Base-by-base conservation (phyloP, 2,888 invertebrate species). In the Furcula furcula region DNA sequence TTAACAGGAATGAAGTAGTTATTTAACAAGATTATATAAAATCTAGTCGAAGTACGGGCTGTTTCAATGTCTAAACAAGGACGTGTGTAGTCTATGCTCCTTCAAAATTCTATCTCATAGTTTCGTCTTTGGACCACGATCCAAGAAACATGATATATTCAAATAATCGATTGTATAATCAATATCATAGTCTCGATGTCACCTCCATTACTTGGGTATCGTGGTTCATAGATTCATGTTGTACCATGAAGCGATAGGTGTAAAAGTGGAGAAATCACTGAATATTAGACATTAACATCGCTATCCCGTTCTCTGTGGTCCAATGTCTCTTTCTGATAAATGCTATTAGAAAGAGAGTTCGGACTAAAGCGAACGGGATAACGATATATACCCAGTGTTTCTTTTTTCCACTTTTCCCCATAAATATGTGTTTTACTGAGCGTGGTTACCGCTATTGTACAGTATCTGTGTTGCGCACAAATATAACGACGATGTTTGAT, bases 401-500 rank as follows among this genome's bases (percentile, higher is more conserved):
- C n/a, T n/a, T n/a, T n/a, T n/a, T n/a, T n/a, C n/a, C n/a, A n/a
- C n/a, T n/a, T n/a, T n/a, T n/a, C n/a, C n/a, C n/a, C n/a, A n/a
- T n/a, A n/a, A n/a, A n/a, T n/a, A n/a, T n/a, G n/a, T n/a, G n/a
- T n/a, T n/a, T n/a, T n/a, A n/a, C n/a, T 18, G 7, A 16, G 28
- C 10, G 18, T 16, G 12, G n/a, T 26, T 19, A 36, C 32, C 33
- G 47, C 41, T 44, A 39, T n/a, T 53, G 53, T 55, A 55, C 47
- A 51, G 47, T 40, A 26, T 37, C 37, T 54, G 56, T 49, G 65
- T 71, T 72, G 76, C 84, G 85, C 86, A 85, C 86, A 86, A 85
- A 66, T 61, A 49, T 55, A 67, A 67, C 73, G 71, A 69, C 80
- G 73, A 73, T 61, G 64, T 68, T 51, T 52, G 72, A 70, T 80